Evolutionary conservation across 2,113 vertebrate genomes (phyloP).

Genomic region (Hippocampus barbouri): DNA sequence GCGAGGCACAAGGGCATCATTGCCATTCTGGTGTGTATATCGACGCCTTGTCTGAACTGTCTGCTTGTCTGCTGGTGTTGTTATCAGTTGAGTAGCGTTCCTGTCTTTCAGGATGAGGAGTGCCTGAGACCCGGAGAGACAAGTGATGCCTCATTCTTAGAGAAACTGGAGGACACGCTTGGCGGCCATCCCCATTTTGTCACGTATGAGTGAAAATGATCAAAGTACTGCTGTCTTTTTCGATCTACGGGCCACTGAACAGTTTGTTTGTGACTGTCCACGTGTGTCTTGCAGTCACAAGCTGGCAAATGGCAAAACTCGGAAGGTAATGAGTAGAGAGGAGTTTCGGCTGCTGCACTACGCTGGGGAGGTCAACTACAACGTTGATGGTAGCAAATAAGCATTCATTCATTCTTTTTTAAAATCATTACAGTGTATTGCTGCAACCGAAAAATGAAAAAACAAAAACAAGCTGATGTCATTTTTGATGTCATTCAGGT

Average conservation of each 20-base stretch:
- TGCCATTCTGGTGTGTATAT: slow-evolving; percentile 83
- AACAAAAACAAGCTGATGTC: neutral
- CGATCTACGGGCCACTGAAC: neutral
- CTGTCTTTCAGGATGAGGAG: slow-evolving; percentile 84
- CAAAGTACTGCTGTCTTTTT: neutral
- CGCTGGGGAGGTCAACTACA: slow-evolving; percentile 96
- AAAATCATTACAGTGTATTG: too few species aligned
- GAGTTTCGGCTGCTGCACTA: slow-evolving; percentile 94
- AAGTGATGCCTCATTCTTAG: slow-evolving; percentile 88
- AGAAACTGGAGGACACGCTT: slow-evolving; percentile 89
- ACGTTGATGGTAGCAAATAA: slow-evolving; percentile 75
- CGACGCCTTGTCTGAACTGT: neutral
- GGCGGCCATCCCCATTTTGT: slow-evolving; percentile 91
- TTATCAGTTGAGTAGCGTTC: slow-evolving; percentile 4
- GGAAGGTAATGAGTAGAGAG: slow-evolving; percentile 84
- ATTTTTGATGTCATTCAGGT: slow-evolving; percentile 65
- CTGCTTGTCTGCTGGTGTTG: neutral
- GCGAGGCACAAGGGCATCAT: slow-evolving; percentile 98
- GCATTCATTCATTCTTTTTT: neutral
- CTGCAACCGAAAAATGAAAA: neutral
- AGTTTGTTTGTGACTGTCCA: neutral
- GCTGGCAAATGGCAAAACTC: slow-evolving; percentile 88
- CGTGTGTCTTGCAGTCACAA: slow-evolving; percentile 81
- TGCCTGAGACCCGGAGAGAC: slow-evolving; percentile 92
- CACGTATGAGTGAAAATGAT: slow-evolving; percentile 77